Evolutionary conservation across 2,888 invertebrate species (phyloP).

Genomic region (Aleiodes testaceus): DNA sequence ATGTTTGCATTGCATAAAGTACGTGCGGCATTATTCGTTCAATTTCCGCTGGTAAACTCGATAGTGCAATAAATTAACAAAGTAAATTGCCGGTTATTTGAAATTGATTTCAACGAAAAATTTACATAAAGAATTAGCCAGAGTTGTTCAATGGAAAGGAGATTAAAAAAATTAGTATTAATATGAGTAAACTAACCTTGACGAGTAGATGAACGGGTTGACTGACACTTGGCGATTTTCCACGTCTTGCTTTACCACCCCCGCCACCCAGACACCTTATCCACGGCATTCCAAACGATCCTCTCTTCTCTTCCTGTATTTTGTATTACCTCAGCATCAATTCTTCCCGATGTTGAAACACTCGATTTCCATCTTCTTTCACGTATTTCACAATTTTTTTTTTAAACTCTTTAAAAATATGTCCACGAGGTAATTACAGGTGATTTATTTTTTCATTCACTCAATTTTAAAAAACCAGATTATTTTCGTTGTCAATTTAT

Average conservation of each 20-base stretch:
- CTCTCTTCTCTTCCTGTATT: slow-evolving; percentile 54
- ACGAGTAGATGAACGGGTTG: slow-evolving; percentile 71
- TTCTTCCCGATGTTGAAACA: slow-evolving; percentile 17
- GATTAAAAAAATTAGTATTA: not conserved
- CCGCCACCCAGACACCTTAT: slow-evolving; percentile 71
- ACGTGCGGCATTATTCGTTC: not conserved
- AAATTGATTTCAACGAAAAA: not conserved
- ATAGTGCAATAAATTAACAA: slow-evolving; percentile 8
- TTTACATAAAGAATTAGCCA: slow-evolving; percentile 19
- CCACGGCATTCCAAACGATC: slow-evolving; percentile 68
- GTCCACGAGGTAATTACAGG: slow-evolving; percentile 13
- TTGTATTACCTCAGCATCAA: slow-evolving; percentile 45
- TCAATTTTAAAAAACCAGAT: not conserved
- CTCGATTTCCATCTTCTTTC: slow-evolving; percentile 22
- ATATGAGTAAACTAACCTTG: slow-evolving; percentile 62
- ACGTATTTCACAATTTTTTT: slow-evolving; percentile 30
- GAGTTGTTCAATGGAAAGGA: not conserved
- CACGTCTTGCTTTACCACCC: slow-evolving; percentile 67
- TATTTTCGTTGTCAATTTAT: slow-evolving; percentile 32
- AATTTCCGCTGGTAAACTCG: slow-evolving; percentile 18
- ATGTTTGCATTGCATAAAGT: not conserved
- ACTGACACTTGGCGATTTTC: slow-evolving; percentile 71
- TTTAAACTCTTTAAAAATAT: not conserved
- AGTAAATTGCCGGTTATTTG: slow-evolving; percentile 6
- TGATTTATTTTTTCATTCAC: slow-evolving; percentile 13